Conservation (phyloP, 2,888 invertebrate species). For the Pristionchus japonicus region DNA sequence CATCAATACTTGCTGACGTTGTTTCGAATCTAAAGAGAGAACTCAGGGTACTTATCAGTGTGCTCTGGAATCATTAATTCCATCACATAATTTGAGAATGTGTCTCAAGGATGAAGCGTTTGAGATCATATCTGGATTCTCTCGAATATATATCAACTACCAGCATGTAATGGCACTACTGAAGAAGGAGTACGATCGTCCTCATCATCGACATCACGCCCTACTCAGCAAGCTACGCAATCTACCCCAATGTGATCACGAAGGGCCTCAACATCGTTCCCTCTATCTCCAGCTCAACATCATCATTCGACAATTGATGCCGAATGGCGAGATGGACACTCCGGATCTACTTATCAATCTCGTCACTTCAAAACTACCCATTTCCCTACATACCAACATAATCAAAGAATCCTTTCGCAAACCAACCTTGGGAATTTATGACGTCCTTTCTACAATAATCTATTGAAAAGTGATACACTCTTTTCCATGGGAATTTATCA, state of each 20-base stretch:
- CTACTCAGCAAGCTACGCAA: background rate
- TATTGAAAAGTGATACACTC: too few relatives aligned
- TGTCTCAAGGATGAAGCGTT: background rate
- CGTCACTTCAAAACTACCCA: too few relatives aligned
- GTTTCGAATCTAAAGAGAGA: too few relatives aligned
- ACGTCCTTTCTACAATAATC: too few relatives aligned
- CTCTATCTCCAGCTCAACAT: background rate
- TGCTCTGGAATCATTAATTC: too few relatives aligned
- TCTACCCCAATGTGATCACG: background rate
- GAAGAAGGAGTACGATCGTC: background rate
- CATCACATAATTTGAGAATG: background rate
- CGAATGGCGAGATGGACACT: background rate
- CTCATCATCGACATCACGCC: conserved; percentile 11
- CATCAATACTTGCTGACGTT: too few relatives aligned
- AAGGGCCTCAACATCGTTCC: background rate
- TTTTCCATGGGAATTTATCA: too few relatives aligned
- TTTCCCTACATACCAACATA: background rate
- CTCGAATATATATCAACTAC: background rate
- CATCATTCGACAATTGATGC: background rate
- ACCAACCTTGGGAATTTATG: background rate
- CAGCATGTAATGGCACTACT: background rate
- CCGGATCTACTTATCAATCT: background rate
- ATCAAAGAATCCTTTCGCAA: conserved; percentile 1
- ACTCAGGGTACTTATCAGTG: too few relatives aligned
- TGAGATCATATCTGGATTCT: background rate